phyloP scores from a whole-genome alignment of 2,888 invertebrate species.

The Blomia tropicalis region DNA sequence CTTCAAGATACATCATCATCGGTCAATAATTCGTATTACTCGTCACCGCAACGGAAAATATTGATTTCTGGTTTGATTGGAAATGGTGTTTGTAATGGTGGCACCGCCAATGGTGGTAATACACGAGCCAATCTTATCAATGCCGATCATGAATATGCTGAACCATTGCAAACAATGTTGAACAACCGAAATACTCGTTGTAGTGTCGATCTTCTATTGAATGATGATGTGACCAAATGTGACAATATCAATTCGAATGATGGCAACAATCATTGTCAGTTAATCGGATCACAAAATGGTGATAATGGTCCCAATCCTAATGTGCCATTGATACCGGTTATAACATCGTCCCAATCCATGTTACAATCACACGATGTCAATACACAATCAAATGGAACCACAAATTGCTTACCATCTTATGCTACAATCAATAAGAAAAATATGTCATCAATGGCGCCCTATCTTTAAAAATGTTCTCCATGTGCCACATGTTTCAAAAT shows the following conservation, averaged over 20 bases:
- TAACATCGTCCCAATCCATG: too few relatives aligned
- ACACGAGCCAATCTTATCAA: neutral
- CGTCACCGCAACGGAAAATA: slow-evolving; percentile 24
- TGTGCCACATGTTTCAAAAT: too few relatives aligned
- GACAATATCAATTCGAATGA: neutral
- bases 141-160: slow-evolving; percentile 24
- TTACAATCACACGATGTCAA: too few relatives aligned
- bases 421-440: neutral
- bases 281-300: too few relatives aligned
- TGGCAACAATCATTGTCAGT: slow-evolving; percentile 6
- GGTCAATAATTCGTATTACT: slow-evolving; percentile 21
- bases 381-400: too few relatives aligned
- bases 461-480: too few relatives aligned
- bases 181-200: slow-evolving; percentile 8
- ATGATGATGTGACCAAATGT: neutral
- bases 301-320: neutral
- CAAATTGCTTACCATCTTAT: too few relatives aligned
- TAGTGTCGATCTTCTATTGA: neutral
- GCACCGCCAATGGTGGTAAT: neutral
- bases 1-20: neutral
- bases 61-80: neutral
- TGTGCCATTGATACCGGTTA: too few relatives aligned
- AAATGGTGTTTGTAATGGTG: too few relatives aligned
- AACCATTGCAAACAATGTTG: slow-evolving; percentile 18
- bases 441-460: neutral